A percentile compares a stretch with the other conserved stretches of the same genome.
These are phyloP conservation scores for Eretmocerus hayati DNA, from an alignment of 2,888 invertebrate species.

Conservation along the genomic window DNA sequence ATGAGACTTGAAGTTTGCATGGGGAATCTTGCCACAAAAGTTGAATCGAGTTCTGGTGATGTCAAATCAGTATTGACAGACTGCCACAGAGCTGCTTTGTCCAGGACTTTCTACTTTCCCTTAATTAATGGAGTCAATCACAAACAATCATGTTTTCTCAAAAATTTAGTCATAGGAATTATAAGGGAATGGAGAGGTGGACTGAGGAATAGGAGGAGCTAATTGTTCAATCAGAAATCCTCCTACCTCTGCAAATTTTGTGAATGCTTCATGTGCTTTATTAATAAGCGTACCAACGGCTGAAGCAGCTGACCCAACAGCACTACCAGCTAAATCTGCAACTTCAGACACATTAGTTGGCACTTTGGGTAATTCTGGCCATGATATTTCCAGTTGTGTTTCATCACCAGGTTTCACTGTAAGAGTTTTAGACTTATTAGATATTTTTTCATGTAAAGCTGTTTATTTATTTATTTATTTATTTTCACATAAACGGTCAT, in stretches of 20 bases:
- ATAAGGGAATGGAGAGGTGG: no score
- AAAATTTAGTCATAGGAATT: no score
- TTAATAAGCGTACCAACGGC: constrained; percentile 36
- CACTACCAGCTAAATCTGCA: constrained; percentile 46
- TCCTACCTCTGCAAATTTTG: constrained; percentile 31
- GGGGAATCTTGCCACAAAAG: no score
- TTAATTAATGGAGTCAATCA: no score
- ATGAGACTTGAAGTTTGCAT: no score
- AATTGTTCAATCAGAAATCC: constrained; percentile 1
- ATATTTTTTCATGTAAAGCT: background rate
- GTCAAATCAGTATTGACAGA: no score
- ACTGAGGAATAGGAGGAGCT: constrained; percentile 4
- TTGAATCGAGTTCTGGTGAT: no score
- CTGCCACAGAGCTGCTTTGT: no score
- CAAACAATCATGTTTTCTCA: no score
- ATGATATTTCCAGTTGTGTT: constrained; percentile 40
- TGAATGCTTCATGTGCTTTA: constrained; percentile 23
- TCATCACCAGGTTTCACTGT: constrained; percentile 64
- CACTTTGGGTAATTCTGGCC: constrained; percentile 57
- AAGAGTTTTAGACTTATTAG: constrained; percentile 23
- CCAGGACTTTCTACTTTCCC: no score
- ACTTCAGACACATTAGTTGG: constrained; percentile 57
- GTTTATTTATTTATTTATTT: background rate
- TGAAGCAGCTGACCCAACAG: constrained; percentile 48
- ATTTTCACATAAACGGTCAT: no score